Base-by-base conservation (phyloP, 2,113 vertebrate genomes). In the Toxostoma redivivum region DNA sequence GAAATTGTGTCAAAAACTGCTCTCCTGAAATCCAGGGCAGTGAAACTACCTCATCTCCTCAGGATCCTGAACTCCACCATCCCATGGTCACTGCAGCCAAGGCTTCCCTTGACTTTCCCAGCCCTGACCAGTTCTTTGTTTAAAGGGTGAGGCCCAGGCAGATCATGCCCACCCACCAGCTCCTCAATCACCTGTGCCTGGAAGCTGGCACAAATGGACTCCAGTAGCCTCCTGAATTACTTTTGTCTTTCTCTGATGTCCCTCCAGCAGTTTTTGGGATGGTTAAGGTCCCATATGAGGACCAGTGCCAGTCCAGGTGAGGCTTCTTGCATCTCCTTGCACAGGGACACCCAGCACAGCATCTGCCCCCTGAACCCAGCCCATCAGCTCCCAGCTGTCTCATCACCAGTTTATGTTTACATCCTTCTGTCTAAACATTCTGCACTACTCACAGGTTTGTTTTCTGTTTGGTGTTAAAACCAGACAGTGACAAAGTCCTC, bases 111-210 rank as follows among this genome's bases (percentile, higher is more conserved):
- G 3, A 14, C 40, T 27, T 92, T 51, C 66, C 82, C 19, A 60
- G 7, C 14, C 37, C 20, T 42, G 42, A 42, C 3, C 10, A 61
- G 19, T 30, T 90, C 12, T 30, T 35, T 35, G 16, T 73, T 53
- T 83, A 14, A 70, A 61, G 18, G 3, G 20, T 40, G 37, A 83
- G 38, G 15, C 16, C 25, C 28, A 19, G 44, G 57, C 30, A 81
- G 19, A 76, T 27, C 0, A 0, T 5, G 13, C 15, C 38, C 30
- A 11, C 14, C 3, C 2, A 6, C 3, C 4, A 5, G 40, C 24
- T 73, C 42, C 25, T 86, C 5, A 2, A 25, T 10, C 38, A n/a
- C 37, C 21, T 31, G 18, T 64, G 23, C n/a, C 65, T 56, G 66
- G n/a, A 86, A 65, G 27, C 19, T 90, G 64, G 3, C 44, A 57